phyloP scores from a whole-genome alignment of 1,140 invertebrate genomes.

The Bombus vancouverensis region DNA sequence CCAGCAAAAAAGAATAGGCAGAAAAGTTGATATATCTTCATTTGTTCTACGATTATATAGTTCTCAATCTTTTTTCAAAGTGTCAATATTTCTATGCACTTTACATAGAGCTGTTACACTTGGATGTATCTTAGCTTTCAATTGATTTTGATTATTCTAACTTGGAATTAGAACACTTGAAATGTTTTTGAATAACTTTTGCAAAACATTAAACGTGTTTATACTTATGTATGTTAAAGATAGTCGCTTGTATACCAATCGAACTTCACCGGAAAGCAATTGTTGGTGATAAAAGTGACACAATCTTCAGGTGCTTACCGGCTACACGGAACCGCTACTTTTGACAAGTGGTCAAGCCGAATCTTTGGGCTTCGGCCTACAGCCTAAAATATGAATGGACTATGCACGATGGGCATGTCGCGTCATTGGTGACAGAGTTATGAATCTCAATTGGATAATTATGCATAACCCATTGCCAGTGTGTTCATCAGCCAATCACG shows the following conservation, averaged over 20 bases:
- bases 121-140: not conserved
- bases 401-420: slow-evolving; percentile 69
- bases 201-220: not conserved
- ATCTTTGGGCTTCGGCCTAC: slow-evolving; percentile 65
- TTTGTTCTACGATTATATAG: slow-evolving; percentile 58
- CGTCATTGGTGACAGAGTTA: slow-evolving; percentile 76
- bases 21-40: slow-evolving; percentile 73
- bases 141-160: not conserved
- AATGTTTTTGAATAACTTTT: not conserved
- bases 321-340: not conserved
- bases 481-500: slow-evolving; percentile 75
- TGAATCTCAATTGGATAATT: slow-evolving; percentile 83
- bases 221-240: not conserved
- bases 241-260: slow-evolving; percentile 9
- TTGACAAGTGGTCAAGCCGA: not conserved
- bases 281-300: not conserved
- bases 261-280: not conserved
- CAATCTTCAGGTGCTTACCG: not conserved
- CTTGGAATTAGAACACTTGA: not conserved
- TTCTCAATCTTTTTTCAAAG: not conserved
- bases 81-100: not conserved
- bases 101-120: not conserved
- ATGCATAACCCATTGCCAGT: slow-evolving; percentile 77
- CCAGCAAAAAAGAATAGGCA: slow-evolving; percentile 71
- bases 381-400: slow-evolving; percentile 79